phyloP scores from a whole-genome alignment of 2,888 invertebrate species.

The Oxycera nigricornis region DNA sequence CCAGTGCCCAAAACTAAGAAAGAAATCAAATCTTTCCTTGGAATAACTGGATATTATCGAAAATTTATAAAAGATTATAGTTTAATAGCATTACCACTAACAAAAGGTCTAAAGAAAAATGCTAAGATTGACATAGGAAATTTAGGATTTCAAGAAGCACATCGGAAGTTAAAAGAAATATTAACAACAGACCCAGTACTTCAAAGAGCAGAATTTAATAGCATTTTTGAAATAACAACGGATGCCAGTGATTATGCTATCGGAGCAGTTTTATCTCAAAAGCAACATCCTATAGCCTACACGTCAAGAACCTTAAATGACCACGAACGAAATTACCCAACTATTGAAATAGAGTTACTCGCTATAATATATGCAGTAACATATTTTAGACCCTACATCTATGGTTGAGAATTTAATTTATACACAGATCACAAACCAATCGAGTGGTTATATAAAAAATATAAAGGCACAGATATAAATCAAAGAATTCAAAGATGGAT shows the following conservation, averaged over 20 bases:
- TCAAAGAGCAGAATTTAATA: conserved; percentile 37
- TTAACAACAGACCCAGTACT: conserved; percentile 42
- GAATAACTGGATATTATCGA: neutral
- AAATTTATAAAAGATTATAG: neutral
- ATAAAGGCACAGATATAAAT: neutral
- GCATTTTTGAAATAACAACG: too few species aligned
- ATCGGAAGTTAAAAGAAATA: neutral
- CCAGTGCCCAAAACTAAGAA: neutral
- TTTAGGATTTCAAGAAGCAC: neutral
- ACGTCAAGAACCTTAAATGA: conserved; percentile 6
- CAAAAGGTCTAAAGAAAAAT: conserved; percentile 4
- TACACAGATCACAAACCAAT: conserved; percentile 17
- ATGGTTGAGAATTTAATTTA: neutral
- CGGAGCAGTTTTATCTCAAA: conserved; percentile 11
- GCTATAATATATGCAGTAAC: neutral
- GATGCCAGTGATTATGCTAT: conserved; percentile 45
- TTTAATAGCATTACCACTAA: neutral
- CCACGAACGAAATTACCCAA: conserved; percentile 16
- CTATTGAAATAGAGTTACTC: conserved; percentile 2
- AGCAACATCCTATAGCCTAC: conserved; percentile 29
- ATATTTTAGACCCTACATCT: conserved; percentile 7
- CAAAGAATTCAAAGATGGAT: conserved; percentile 23
- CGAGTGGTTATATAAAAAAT: conserved; percentile 12
- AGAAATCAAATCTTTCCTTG: neutral
- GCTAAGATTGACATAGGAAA: neutral